Evolutionary conservation across 2,888 invertebrate species (phyloP), one percentile per base, ranked within the genome.

Genomic region (Notodonta dromedarius): DNA sequence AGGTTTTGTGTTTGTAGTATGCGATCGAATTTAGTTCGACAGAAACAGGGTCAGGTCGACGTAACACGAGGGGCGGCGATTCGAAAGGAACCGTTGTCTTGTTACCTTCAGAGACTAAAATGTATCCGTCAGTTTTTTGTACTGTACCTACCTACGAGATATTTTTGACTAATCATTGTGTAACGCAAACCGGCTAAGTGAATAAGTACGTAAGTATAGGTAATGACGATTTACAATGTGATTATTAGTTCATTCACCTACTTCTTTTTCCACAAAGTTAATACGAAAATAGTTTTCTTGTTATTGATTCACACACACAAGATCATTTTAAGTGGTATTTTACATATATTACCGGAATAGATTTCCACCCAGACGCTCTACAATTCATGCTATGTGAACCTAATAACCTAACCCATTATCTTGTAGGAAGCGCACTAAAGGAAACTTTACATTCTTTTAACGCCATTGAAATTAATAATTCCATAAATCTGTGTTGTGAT

Each of bases 31-130:
- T 82, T 72, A 78, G 79, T 82, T 81, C 74, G 77, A 75, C 83
- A 78, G 78, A 79, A 84, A 75, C 80, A 73, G 85, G 78, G 83
- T 89, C 87, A 90, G 90, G 90, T 81, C 88, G 74, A 70, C 42
- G 54, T 62, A 7, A 76, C 79, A 82, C 79, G 79, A 84, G 80
- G 77, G 69, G 72, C 76, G 74, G 67, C 66, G 70, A 73, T 76
- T 82, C 70, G 76, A 80, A 81, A 79, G 77, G 75, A 76, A 77
- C 66, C 67, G 66, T 66, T 76, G 70, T 65, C 70, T 76, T 65
- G 73, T 82, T 79, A 76, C 84, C 79, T 84, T 86, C 80, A 77
- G 74, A 66, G 67, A 71, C 73, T 16, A 9, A 75, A 76, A 73
- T 71, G 67, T 57, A 56, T 73, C 70, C 73, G 74, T 74, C 74